Evolutionary conservation across 2,888 invertebrate genomes (phyloP).

Genomic region (Scaptomyza caliginosa): DNA sequence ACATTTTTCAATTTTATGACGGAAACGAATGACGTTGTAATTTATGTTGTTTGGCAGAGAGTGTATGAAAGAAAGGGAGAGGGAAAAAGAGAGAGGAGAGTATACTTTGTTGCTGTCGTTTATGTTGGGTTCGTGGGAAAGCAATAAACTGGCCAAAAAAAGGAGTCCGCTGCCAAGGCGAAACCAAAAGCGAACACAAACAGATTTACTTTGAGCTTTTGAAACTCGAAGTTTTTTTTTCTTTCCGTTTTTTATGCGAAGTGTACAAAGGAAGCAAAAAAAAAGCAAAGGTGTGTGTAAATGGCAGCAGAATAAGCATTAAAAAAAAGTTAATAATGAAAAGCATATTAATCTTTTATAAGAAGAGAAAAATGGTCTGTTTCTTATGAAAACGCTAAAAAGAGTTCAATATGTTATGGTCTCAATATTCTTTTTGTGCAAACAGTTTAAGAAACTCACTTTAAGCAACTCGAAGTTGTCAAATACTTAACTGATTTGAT

Average conservation of each 20-base stretch:
- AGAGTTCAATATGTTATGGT: too few relatives aligned
- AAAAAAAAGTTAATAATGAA: too few relatives aligned
- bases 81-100: not conserved
- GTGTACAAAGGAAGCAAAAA: too few relatives aligned
- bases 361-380: too few relatives aligned
- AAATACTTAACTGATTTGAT: conserved; percentile 16
- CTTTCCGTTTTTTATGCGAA: not conserved
- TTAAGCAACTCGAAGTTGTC: conserved; percentile 6
- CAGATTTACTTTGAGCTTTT: conserved; percentile 60
- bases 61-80: not conserved
- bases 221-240: not conserved
- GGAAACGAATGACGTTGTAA: conserved; percentile 75
- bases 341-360: too few relatives aligned
- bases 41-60: conserved; percentile 58
- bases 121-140: conserved; percentile 17
- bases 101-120: not conserved
- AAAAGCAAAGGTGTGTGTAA: too few relatives aligned
- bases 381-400: too few relatives aligned
- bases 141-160: conserved; percentile 43
- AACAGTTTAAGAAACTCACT: not conserved
- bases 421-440: not conserved
- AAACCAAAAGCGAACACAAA: conserved; percentile 49
- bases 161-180: conserved; percentile 20
- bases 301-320: too few relatives aligned
- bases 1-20: conserved; percentile 80